These are phyloP conservation scores for Jacana jacana DNA, from an alignment of 2,113 vertebrate species.

Conservation along the genomic window DNA sequence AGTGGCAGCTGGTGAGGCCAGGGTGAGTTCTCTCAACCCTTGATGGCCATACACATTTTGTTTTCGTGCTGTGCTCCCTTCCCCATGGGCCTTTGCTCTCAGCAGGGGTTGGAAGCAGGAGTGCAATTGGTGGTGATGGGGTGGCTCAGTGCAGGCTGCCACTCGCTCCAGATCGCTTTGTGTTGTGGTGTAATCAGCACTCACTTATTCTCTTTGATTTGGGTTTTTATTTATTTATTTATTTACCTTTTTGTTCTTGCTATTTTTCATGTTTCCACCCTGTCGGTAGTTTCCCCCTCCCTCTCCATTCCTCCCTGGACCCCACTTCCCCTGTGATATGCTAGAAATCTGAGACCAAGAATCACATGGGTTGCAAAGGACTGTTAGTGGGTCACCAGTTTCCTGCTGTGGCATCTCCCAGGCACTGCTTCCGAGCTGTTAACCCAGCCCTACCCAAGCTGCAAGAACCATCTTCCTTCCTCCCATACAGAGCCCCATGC, in stretches of 20 bases:
- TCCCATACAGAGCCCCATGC: accelerated
- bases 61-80: neutral
- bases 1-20: neutral
- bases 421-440: neutral
- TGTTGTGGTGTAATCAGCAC: neutral
- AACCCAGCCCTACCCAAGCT: conserved; percentile 4
- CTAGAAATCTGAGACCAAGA: neutral
- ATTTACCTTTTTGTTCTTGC: neutral
- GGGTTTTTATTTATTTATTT: neutral
- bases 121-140: neutral
- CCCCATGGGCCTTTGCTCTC: neutral
- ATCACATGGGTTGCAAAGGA: neutral
- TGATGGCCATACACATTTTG: accelerated
- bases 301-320: accelerated
- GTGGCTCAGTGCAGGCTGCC: neutral
- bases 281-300: neutral
- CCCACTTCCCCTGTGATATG: neutral
- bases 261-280: conserved; percentile 18
- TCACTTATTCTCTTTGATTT: conserved; percentile 58
- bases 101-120: neutral
- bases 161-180: neutral
- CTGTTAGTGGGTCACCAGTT: neutral
- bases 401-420: neutral
- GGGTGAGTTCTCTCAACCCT: neutral
- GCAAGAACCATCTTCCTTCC: neutral